These are phyloP conservation scores for Erebia aethiops DNA, from an alignment of 2,888 invertebrate genomes.

Conservation along the genomic window DNA sequence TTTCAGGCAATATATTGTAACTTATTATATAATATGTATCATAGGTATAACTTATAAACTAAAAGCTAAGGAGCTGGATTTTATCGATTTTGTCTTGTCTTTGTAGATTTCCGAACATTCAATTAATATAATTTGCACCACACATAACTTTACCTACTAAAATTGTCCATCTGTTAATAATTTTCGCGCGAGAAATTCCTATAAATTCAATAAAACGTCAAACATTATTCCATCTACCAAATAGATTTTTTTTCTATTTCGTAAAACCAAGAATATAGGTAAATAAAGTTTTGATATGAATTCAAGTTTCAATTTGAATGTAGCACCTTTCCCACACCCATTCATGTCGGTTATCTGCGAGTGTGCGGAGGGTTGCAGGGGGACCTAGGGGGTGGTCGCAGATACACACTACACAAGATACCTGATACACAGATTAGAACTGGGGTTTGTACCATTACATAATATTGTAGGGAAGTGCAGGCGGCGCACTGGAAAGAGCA, in stretches of 20 bases:
- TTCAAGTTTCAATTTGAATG: slow-evolving; percentile 12
- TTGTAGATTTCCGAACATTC: too few relatives aligned
- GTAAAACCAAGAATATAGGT: not conserved
- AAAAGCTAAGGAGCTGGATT: too few relatives aligned
- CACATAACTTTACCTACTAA: too few relatives aligned
- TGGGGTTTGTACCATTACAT: too few relatives aligned
- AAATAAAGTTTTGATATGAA: slow-evolving; percentile 12
- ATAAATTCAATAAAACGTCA: not conserved
- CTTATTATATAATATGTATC: too few relatives aligned
- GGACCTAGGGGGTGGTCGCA: not conserved
- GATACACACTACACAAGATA: not conserved
- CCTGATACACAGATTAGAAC: not conserved
- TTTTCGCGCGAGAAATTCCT: not conserved
- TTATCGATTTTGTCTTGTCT: too few relatives aligned
- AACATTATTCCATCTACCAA: not conserved
- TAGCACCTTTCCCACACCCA: slow-evolving; percentile 18
- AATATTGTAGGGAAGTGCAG: too few relatives aligned
- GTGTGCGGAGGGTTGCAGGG: not conserved
- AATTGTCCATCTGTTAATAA: too few relatives aligned
- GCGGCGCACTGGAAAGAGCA: too few relatives aligned
- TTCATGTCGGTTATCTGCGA: not conserved
- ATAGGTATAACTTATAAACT: too few relatives aligned
- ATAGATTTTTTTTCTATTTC: not conserved
- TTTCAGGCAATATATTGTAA: too few relatives aligned
- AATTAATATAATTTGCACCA: too few relatives aligned